phyloP scores from a whole-genome alignment of 2,113 vertebrate species.

The Pardalotus punctatus region DNA sequence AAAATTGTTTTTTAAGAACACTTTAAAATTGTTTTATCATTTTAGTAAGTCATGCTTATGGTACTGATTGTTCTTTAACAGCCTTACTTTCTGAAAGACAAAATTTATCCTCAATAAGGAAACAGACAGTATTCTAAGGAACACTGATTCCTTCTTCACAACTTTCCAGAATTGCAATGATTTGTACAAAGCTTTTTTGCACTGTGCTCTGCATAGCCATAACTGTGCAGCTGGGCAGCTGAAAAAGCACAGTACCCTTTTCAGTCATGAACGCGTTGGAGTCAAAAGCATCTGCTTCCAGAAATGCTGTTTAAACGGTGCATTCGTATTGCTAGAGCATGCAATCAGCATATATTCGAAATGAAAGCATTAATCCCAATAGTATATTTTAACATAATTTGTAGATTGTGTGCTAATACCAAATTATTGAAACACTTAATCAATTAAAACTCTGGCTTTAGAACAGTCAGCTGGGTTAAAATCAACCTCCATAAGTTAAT shows the following conservation, averaged over 20 bases:
- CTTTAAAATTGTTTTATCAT: neutral
- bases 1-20: neutral
- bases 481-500: neutral
- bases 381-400: neutral
- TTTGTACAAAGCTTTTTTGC: neutral
- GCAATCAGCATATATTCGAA: neutral
- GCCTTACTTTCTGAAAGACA: neutral
- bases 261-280: fast-evolving
- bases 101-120: neutral
- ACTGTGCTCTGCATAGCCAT: neutral
- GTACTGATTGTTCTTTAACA: neutral
- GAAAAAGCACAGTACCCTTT: neutral
- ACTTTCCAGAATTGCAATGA: neutral
- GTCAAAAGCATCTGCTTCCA: neutral
- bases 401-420: neutral
- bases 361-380: neutral
- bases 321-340: neutral
- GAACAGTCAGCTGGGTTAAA: neutral
- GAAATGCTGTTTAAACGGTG: neutral
- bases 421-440: neutral
- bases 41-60: neutral
- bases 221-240: neutral
- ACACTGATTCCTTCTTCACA: neutral
- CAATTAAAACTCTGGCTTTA: neutral
- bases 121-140: neutral